These are phyloP conservation scores for Lates calcarifer DNA, from an alignment of 2,113 vertebrate species.

Conservation along the genomic window DNA sequence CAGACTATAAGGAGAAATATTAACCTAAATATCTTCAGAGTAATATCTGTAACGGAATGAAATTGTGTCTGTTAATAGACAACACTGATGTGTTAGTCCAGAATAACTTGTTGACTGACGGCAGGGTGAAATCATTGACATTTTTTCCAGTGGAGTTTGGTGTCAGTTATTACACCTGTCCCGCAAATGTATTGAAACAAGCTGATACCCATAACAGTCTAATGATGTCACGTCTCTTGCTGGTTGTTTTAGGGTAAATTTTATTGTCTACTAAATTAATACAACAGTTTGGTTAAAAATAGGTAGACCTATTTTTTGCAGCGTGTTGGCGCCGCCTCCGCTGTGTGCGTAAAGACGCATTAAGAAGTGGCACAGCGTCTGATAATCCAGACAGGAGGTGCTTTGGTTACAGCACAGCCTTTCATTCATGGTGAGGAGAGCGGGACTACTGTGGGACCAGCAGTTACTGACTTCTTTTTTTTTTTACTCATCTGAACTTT, in stretches of 20 bases:
- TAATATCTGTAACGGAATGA: not conserved
- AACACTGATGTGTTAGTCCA: not conserved
- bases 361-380: slow-evolving; percentile 64
- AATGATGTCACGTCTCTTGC: not conserved
- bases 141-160: not conserved
- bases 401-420: slow-evolving; percentile 1
- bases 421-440: slow-evolving; percentile 18
- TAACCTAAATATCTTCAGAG: too few species aligned
- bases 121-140: not conserved
- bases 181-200: not conserved
- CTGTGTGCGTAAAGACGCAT: slow-evolving; percentile 70
- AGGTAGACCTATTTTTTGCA: slow-evolving; percentile 39
- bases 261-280: slow-evolving; percentile 2
- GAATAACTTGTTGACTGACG: not conserved
- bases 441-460: not conserved
- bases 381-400: slow-evolving; percentile 64
- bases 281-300: slow-evolving; percentile 49
- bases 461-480: not conserved
- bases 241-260: slow-evolving; percentile 18
- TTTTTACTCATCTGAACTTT: not conserved
- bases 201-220: not conserved
- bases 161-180: not conserved
- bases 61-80: not conserved
- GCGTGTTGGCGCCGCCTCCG: slow-evolving; percentile 65
- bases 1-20: too few species aligned